These are phyloP conservation scores for Laspeyria flexula DNA, from an alignment of 2,888 invertebrate species.

Conservation along the genomic window DNA sequence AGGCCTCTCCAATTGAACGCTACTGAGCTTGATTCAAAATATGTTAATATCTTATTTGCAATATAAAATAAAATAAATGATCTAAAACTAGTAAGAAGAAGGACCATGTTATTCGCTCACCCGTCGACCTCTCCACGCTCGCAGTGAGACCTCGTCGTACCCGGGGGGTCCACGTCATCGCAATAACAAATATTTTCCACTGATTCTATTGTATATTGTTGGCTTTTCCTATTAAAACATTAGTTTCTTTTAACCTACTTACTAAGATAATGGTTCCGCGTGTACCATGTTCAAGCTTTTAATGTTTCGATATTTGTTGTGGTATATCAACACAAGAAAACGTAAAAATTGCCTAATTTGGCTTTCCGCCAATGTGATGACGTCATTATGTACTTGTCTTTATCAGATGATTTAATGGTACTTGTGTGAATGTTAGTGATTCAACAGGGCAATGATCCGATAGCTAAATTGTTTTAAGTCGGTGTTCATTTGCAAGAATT, in stretches of 20 bases:
- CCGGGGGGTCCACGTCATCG: slow-evolving; percentile 64
- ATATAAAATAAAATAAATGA: too few relatives aligned
- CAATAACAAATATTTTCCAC: slow-evolving; percentile 78
- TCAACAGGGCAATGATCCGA: slow-evolving; percentile 20
- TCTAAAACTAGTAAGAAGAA: too few relatives aligned
- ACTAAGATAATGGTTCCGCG: slow-evolving; percentile 46
- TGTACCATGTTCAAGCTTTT: slow-evolving; percentile 28
- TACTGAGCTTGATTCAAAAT: too few relatives aligned
- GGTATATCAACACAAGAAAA: slow-evolving; percentile 31
- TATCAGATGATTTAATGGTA: slow-evolving; percentile 41
- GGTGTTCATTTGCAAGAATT: not conserved
- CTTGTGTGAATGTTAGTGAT: slow-evolving; percentile 9
- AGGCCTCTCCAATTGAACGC: too few relatives aligned
- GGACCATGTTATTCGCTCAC: too few relatives aligned
- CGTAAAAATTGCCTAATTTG: slow-evolving; percentile 46
- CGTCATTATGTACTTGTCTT: slow-evolving; percentile 33
- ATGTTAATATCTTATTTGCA: too few relatives aligned
- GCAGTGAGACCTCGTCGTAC: slow-evolving; percentile 31
- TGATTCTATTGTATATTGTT: slow-evolving; percentile 76
- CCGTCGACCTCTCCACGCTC: slow-evolving; percentile 44
- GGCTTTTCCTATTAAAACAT: slow-evolving; percentile 76
- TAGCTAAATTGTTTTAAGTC: not conserved
- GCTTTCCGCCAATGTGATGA: slow-evolving; percentile 38
- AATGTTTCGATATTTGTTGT: slow-evolving; percentile 36
- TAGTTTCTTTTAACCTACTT: slow-evolving; percentile 71